phyloP scores from a whole-genome alignment of 2,888 invertebrate genomes.

The Pycnomerus fuliginosus region DNA sequence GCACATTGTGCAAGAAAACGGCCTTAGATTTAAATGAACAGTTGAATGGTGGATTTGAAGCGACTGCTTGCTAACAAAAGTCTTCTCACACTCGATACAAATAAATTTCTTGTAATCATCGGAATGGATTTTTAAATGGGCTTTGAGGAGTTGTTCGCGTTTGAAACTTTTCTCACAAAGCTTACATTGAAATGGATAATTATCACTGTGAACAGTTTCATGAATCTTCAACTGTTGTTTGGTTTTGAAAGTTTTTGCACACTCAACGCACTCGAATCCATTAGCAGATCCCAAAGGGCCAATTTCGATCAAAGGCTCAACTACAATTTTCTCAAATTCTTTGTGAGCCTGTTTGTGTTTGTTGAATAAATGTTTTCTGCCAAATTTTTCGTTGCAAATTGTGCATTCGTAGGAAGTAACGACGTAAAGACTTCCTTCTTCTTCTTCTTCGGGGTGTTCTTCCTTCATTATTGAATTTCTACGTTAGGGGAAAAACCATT shows the following conservation, averaged over 20 bases:
- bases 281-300: no score
- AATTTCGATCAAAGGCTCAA: no score
- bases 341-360: no score
- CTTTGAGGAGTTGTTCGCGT: constrained; percentile 2
- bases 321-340: no score
- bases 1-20: constrained; percentile 6
- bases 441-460: no score
- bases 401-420: not conserved
- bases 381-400: not conserved
- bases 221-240: constrained; percentile 33
- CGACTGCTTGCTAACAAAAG: constrained; percentile 11
- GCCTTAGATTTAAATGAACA: constrained; percentile 4
- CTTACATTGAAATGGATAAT: constrained; percentile 4
- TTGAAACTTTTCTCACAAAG: constrained; percentile 8
- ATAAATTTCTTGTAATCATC: constrained; percentile 3
- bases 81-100: constrained; percentile 4
- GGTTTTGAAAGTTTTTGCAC: constrained; percentile 30
- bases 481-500: no score
- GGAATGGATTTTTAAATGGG: constrained; percentile 4
- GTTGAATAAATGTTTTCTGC: not conserved
- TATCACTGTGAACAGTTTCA: constrained; percentile 22
- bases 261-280: constrained; percentile 10
- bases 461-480: no score
- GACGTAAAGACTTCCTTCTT: no score
- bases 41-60: constrained; percentile 5